Evolutionary conservation across 2,113 vertebrate genomes (phyloP).

Genomic region (Actenoides lindsayi): DNA sequence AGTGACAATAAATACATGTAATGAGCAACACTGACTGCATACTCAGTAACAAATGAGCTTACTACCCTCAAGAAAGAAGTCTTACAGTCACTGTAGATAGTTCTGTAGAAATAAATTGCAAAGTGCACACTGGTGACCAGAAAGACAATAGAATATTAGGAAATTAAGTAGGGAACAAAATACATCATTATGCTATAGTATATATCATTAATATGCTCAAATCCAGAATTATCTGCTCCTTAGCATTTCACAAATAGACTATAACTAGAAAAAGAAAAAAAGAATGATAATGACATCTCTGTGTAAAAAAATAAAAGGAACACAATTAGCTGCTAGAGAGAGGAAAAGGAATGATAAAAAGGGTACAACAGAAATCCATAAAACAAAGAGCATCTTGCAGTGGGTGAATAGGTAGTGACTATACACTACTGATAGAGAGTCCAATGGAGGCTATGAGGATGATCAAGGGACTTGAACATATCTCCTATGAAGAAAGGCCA

Average conservation of each 20-base stretch:
- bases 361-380: not conserved
- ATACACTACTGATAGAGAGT: not conserved
- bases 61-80: not conserved
- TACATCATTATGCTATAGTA: not conserved
- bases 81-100: not conserved
- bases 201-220: not conserved
- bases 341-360: not conserved
- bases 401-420: not conserved
- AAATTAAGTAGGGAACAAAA: not conserved
- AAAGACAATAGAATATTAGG: not conserved
- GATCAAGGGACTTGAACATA: too few species aligned
- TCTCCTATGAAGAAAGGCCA: too few species aligned
- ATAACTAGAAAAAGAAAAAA: not conserved
- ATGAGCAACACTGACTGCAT: not conserved
- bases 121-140: not conserved
- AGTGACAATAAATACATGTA: not conserved
- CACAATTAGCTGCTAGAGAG: not conserved
- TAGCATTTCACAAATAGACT: not conserved
- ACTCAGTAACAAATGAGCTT: not conserved
- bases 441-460: too few species aligned
- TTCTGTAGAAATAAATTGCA: not conserved
- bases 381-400: not conserved
- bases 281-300: fast-evolving
- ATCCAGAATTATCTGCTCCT: not conserved
- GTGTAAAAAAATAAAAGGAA: not conserved